Evolutionary conservation across 2,113 vertebrate species (phyloP).

Genomic region (Nettapus auritus): DNA sequence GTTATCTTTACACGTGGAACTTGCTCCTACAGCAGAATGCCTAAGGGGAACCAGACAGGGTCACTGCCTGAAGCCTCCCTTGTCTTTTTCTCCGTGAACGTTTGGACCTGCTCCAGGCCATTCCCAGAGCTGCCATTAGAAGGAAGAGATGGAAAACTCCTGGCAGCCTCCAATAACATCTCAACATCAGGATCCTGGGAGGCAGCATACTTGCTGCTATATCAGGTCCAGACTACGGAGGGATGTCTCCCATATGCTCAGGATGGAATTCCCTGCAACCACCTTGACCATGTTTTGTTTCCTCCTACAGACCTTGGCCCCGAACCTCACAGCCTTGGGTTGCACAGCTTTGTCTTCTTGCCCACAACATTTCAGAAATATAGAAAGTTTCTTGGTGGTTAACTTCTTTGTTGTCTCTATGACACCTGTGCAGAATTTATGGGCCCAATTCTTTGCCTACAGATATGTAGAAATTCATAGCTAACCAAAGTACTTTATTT

Average conservation of each 20-base stretch:
- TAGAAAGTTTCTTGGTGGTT: not conserved
- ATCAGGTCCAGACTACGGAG: not conserved
- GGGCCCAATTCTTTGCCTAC: not conserved
- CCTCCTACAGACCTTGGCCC: not conserved
- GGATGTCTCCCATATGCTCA: not conserved
- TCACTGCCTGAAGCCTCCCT: not conserved
- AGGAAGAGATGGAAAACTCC: not conserved
- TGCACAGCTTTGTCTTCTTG: not conserved
- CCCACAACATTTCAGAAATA: not conserved
- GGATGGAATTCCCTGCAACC: not conserved
- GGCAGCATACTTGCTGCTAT: not conserved
- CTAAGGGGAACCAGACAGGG: not conserved
- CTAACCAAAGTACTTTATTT: not conserved
- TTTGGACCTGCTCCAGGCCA: not conserved
- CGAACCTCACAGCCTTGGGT: not conserved
- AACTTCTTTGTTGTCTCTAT: not conserved
- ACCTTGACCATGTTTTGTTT: not conserved
- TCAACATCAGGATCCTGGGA: not conserved
- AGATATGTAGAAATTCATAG: not conserved
- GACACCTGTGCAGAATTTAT: not conserved
- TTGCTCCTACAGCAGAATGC: not conserved
- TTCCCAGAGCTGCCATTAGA: not conserved
- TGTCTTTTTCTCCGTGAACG: not conserved
- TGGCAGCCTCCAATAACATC: not conserved
- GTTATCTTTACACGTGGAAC: not conserved